Percentiles rank a stretch among this genome's conserved stretches.
phyloP scores from a whole-genome alignment of 2,797 vertebrate species.

The Tenualosa ilisha region DNA sequence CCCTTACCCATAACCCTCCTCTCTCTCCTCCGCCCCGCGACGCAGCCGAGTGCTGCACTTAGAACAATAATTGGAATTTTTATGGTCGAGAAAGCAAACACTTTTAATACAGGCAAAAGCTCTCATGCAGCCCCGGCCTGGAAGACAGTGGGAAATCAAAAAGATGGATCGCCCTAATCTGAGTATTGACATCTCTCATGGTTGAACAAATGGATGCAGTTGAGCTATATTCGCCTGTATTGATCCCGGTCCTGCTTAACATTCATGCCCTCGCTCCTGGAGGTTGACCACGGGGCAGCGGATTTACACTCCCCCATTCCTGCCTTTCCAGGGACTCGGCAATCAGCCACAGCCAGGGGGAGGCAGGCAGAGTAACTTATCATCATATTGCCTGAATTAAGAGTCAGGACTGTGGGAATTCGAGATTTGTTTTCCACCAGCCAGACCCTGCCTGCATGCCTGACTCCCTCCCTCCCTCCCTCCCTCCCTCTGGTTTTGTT shows the following conservation, averaged over 20 bases:
- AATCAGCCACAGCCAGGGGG: conserved; percentile 66
- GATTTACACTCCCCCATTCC: conserved; percentile 76
- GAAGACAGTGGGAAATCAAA: conserved; percentile 91
- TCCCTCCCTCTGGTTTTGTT: background rate
- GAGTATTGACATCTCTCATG: conserved; percentile 96
- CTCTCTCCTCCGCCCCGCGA: conserved; percentile 64
- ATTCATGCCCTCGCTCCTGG: conserved; percentile 84
- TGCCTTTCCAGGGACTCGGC: conserved; percentile 72
- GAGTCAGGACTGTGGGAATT: conserved; percentile 48
- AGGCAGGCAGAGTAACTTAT: conserved; percentile 71
- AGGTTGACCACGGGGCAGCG: conserved; percentile 84
- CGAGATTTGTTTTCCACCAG: conserved; percentile 21
- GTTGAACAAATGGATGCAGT: conserved; percentile 96
- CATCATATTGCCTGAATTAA: conserved; percentile 59
- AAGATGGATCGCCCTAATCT: conserved; percentile 96
- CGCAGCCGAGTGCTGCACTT: conserved; percentile 77
- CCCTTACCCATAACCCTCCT: too few species aligned
- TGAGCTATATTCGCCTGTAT: conserved; percentile 97
- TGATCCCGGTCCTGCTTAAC: conserved; percentile 88
- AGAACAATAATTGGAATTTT: conserved; percentile 90
- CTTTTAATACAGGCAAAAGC: conserved; percentile 87
- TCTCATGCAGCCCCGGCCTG: conserved; percentile 75
- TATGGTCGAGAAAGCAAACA: conserved; percentile 87
- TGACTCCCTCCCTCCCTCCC: background rate
- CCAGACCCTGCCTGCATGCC: background rate